A percentile compares a stretch with the other conserved stretches of the same genome.
These are phyloP conservation scores for Habroteleia sp. DNA, from an alignment of 2,888 invertebrate genomes.

Conservation along the genomic window DNA sequence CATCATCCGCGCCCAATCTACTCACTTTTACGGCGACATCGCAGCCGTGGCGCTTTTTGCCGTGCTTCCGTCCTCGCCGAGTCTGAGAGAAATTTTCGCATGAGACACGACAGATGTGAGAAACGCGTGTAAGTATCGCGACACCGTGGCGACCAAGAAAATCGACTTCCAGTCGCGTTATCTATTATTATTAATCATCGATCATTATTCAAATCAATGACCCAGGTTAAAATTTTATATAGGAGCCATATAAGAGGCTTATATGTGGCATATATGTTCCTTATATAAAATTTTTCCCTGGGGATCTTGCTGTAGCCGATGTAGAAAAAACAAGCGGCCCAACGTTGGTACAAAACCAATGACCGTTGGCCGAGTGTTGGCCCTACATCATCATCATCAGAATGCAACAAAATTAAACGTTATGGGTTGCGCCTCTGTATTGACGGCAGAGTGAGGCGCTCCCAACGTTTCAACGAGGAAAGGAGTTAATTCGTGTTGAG, in stretches of 20 bases:
- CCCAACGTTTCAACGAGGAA: conserved; percentile 20
- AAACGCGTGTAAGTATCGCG: conserved; percentile 9
- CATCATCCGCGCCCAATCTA: conserved; percentile 37
- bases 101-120: conserved; percentile 7
- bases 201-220: conserved; percentile 59
- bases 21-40: conserved; percentile 8
- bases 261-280: too few species aligned
- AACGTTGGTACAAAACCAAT: too few species aligned
- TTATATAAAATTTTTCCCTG: too few species aligned
- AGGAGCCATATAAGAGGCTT: too few species aligned
- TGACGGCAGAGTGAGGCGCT: too few species aligned
- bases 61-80: conserved; percentile 2
- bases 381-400: too few species aligned
- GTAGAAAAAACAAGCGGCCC: too few species aligned
- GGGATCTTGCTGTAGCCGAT: too few species aligned
- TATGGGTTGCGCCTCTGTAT: too few species aligned
- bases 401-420: too few species aligned
- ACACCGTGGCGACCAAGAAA: conserved; percentile 22
- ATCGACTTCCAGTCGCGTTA: conserved; percentile 56
- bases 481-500: conserved; percentile 36
- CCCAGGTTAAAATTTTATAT: conserved; percentile 6
- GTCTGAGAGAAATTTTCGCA: conserved; percentile 35
- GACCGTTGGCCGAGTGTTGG: too few species aligned
- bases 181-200: conserved; percentile 61
- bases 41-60: conserved; percentile 1